Base-by-base conservation (phyloP, 2,113 vertebrate species). In the Fregetta grallaria region DNA sequence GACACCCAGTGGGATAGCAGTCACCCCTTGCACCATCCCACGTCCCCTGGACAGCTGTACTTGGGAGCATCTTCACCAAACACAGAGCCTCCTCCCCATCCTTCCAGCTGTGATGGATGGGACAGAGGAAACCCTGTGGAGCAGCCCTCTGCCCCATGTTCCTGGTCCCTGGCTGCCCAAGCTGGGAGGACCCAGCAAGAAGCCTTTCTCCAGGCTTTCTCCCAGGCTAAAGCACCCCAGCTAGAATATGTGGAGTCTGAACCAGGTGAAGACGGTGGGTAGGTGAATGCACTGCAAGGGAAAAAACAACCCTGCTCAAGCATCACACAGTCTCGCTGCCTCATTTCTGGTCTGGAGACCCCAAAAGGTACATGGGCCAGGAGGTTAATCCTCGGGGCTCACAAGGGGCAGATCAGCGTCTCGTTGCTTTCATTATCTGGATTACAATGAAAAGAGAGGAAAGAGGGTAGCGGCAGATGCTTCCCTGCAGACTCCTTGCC, bases 361-460 rank as follows among this genome's bases (percentile, higher is more conserved):
- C 9, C 79, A 86, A 94, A 79, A 95, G 59, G 42, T 66, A 83
- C 42, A 52, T 16, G 29, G 63, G 42, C 81, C 81, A 74, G 52
- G 26, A 92, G 75, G 78, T 77, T 96, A 90, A 94, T 88, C 79
- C 83, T 86, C 20, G 0, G 59, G 59, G 86, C 25, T 94, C 79
- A 78, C 52, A 75, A 78, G 65, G 70, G 78, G 65, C n/a, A 86
- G 58, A 79, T 77, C 83, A 92, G 55, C 36, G 79, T 80, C 47
- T 96, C 23, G 0, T 70, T 90, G 86, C 52, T 92, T 94, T 95
- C 75, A 56, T 94, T 94, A 90, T 88, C 82, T 90, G 76, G 61
- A 89, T 95, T 91, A 92, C 90, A 97, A 84, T 75, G 65, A 84
- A 94, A 94, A 89, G 83, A 95, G 76, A 88, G 53, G 73, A 88